Percentiles rank a stretch among this genome's conserved stretches.
phyloP scores from a whole-genome alignment of 2,888 invertebrate species.

The Flexamia atlantica region DNA sequence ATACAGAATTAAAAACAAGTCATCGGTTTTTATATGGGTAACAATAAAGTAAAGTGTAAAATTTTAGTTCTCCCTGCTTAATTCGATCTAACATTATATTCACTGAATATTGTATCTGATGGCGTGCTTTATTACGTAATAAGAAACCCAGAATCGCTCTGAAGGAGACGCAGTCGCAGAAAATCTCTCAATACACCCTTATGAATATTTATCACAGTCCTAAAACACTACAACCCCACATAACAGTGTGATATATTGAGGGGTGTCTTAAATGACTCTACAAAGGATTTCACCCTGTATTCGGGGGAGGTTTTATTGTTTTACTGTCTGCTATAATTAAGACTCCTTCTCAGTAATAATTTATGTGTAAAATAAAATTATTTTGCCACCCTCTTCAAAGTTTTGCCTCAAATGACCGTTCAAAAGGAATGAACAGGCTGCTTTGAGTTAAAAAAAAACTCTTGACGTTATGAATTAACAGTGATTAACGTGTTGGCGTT shows the following conservation, averaged over 20 bases:
- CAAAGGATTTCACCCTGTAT: slow-evolving; percentile 28
- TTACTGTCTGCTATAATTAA: slow-evolving; percentile 38
- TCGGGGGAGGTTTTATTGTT: slow-evolving; percentile 30
- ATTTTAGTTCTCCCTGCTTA: too few relatives aligned
- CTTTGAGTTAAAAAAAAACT: too few relatives aligned
- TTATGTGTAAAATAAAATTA: slow-evolving; percentile 30
- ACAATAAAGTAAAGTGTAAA: too few relatives aligned
- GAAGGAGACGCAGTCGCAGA: slow-evolving; percentile 5
- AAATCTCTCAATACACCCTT: slow-evolving; percentile 25
- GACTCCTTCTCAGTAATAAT: background rate
- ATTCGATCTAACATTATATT: too few relatives aligned
- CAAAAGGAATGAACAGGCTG: too few relatives aligned
- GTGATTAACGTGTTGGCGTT: too few relatives aligned
- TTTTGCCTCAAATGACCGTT: too few relatives aligned
- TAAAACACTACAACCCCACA: slow-evolving; percentile 28
- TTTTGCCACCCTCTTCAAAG: background rate
- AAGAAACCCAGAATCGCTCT: background rate
- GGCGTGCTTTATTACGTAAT: too few relatives aligned
- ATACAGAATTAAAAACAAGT: too few relatives aligned
- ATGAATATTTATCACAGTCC: slow-evolving; percentile 33
- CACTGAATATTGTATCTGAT: too few relatives aligned
- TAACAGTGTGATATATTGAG: slow-evolving; percentile 29
- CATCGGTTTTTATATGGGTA: too few relatives aligned
- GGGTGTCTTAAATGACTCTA: slow-evolving; percentile 43
- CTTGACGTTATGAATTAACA: too few relatives aligned